These are phyloP conservation scores for Zygaena filipendulae DNA, from an alignment of 2,888 invertebrate species.

Conservation along the genomic window DNA sequence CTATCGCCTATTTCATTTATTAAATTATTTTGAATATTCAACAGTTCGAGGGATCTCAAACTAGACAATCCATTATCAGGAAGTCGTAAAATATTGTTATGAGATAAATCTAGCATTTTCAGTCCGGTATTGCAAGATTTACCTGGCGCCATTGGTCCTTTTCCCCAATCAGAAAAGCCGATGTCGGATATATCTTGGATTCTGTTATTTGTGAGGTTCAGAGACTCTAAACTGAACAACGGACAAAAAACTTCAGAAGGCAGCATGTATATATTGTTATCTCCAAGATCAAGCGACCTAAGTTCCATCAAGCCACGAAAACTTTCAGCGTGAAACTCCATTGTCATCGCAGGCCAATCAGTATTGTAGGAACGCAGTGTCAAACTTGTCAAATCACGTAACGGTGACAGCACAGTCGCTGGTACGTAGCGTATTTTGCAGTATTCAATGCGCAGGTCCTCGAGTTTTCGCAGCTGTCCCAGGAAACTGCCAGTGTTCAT, in stretches of 20 bases:
- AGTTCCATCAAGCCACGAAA: conserved; percentile 77
- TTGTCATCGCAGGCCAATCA: conserved; percentile 83
- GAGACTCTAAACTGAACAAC: conserved; percentile 71
- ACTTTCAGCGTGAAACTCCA: conserved; percentile 80
- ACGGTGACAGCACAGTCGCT: conserved; percentile 73
- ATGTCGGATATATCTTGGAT: conserved; percentile 81
- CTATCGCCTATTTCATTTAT: conserved; percentile 80
- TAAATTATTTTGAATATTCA: conserved; percentile 81
- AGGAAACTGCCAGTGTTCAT: conserved; percentile 71
- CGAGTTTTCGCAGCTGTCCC: conserved; percentile 73
- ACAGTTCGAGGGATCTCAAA: conserved; percentile 73
- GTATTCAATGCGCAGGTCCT: conserved; percentile 78
- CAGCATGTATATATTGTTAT: conserved; percentile 81
- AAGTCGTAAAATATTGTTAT: conserved; percentile 76
- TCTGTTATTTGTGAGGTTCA: conserved; percentile 82
- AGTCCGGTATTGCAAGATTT: conserved; percentile 77
- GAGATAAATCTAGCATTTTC: conserved; percentile 77
- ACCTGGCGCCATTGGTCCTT: conserved; percentile 73
- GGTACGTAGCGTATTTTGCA: conserved; percentile 83
- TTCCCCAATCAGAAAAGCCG: conserved; percentile 80
- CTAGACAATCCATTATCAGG: conserved; percentile 78
- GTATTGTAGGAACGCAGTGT: conserved; percentile 79
- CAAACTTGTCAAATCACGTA: conserved; percentile 75
- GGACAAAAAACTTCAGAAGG: conserved; percentile 80
- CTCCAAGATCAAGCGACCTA: conserved; percentile 75